These are phyloP conservation scores for Drosophila parabipectinata DNA, from an alignment of 1,140 invertebrate species.

Conservation along the genomic window DNA sequence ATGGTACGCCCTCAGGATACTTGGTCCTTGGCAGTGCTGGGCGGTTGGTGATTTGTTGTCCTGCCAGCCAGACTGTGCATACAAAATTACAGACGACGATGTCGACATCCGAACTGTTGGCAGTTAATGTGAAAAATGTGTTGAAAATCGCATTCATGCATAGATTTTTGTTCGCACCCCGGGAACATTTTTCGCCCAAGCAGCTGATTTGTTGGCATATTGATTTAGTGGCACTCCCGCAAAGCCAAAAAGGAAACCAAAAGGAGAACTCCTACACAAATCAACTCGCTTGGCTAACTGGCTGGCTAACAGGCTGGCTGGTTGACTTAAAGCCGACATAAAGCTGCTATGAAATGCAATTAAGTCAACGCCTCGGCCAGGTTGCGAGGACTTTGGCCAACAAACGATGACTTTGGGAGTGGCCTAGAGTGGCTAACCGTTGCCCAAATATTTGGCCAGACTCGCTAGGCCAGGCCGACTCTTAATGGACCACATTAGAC, in stretches of 20 bases:
- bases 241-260: constrained; percentile 8
- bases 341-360: constrained; percentile 75
- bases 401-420: constrained; percentile 18
- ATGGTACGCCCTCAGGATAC: not conserved
- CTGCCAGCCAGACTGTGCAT: constrained; percentile 74
- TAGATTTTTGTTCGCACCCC: constrained; percentile 53
- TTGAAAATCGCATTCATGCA: constrained; percentile 72
- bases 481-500: constrained; percentile 76
- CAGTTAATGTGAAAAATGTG: constrained; percentile 82
- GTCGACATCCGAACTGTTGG: constrained; percentile 35
- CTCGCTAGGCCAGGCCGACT: constrained; percentile 32
- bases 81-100: constrained; percentile 74
- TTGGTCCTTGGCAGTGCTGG: constrained; percentile 73
- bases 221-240: constrained; percentile 59
- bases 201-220: constrained; percentile 57
- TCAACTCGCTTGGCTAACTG: constrained; percentile 35
- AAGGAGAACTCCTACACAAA: constrained; percentile 48
- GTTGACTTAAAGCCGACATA: constrained; percentile 73
- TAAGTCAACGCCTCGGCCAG: constrained; percentile 50
- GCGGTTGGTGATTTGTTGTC: constrained; percentile 69
- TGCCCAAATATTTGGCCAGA: constrained; percentile 66
- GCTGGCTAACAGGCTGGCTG: not conserved
- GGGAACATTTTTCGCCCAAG: constrained; percentile 5
- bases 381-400: constrained; percentile 20
- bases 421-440: constrained; percentile 59